A percentile compares a stretch with the other conserved stretches of the same genome.
These are phyloP conservation scores for Pseudorhiza aurosa DNA, from an alignment of 30 jellyfish, hydroid and myxozoan species.

Conservation along the genomic window DNA sequence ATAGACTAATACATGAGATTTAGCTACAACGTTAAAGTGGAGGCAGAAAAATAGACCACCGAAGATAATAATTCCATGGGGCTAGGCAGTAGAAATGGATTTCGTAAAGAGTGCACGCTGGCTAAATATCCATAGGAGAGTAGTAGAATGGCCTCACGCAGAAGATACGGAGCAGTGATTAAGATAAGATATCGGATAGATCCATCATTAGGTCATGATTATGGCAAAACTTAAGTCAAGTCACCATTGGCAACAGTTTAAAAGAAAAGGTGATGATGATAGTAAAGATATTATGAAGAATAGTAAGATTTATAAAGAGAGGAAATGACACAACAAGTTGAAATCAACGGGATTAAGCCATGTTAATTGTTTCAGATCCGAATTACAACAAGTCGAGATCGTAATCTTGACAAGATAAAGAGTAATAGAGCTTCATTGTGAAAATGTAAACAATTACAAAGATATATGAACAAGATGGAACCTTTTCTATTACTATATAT, in stretches of 20 bases:
- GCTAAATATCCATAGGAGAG: too few species aligned
- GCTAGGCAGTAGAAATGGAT: too few species aligned
- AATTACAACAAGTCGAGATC: slow-evolving; percentile 4
- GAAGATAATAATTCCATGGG: too few species aligned
- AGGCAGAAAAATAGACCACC: too few species aligned
- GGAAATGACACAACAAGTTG: slow-evolving; percentile 2
- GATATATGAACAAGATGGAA: neutral
- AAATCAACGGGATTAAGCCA: slow-evolving; percentile 21
- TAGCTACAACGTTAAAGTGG: too few species aligned
- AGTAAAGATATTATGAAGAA: neutral
- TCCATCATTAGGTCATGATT: neutral
- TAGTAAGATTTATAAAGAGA: neutral
- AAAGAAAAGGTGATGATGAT: neutral
- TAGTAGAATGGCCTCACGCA: too few species aligned
- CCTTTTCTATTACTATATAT: neutral
- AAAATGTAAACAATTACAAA: slow-evolving; percentile 26
- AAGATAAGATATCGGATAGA: too few species aligned
- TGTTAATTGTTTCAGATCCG: slow-evolving; percentile 32
- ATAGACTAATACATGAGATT: too few species aligned
- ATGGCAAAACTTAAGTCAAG: neutral
- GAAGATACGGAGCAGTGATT: too few species aligned
- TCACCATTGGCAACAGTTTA: neutral
- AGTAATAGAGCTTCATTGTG: slow-evolving; percentile 4
- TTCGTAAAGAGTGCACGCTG: too few species aligned
- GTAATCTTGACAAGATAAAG: slow-evolving; percentile 28